A percentile compares a stretch with the other conserved stretches of the same genome.
phyloP scores from a whole-genome alignment of 1,140 invertebrate species.

The Ostrea edulis region DNA sequence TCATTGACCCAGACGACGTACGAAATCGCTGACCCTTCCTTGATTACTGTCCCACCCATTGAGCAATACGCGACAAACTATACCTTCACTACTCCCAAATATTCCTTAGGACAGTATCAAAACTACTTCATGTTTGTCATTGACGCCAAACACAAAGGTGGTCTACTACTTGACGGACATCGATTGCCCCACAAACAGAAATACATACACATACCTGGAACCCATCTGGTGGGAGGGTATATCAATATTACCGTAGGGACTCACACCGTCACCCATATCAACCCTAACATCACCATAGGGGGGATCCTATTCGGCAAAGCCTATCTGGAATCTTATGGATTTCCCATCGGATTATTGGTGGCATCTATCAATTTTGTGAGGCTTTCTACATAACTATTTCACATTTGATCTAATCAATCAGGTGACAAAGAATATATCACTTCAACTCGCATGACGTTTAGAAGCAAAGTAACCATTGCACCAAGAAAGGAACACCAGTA shows the following conservation, averaged over 20 bases:
- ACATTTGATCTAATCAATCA: too few relatives aligned
- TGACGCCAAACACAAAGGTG: conserved; percentile 1
- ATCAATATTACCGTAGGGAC: conserved; percentile 8
- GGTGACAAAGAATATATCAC: too few relatives aligned
- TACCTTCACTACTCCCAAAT: conserved; percentile 51
- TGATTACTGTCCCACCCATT: conserved; percentile 51
- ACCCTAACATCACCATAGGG: conserved; percentile 6
- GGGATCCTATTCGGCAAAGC: conserved; percentile 48
- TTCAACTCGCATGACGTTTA: too few relatives aligned
- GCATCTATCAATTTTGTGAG: conserved; percentile 40
- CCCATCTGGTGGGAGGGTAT: conserved; percentile 34
- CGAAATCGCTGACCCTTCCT: conserved; percentile 21
- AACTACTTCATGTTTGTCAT: conserved; percentile 56
- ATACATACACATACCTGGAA: conserved; percentile 36
- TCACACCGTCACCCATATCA: conserved; percentile 36
- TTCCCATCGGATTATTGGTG: conserved; percentile 43
- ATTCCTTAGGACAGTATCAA: conserved; percentile 45
- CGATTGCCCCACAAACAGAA: background rate
- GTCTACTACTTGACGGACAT: conserved; percentile 38
- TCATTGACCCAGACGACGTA: conserved; percentile 38
- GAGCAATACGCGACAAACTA: conserved; percentile 54
- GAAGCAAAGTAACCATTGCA: too few relatives aligned
- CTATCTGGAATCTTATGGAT: conserved; percentile 43
- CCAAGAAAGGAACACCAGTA: too few relatives aligned
- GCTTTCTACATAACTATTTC: too few relatives aligned